These are phyloP conservation scores for Arenaria interpres DNA, from an alignment of 2,113 vertebrate species.

Conservation along the genomic window DNA sequence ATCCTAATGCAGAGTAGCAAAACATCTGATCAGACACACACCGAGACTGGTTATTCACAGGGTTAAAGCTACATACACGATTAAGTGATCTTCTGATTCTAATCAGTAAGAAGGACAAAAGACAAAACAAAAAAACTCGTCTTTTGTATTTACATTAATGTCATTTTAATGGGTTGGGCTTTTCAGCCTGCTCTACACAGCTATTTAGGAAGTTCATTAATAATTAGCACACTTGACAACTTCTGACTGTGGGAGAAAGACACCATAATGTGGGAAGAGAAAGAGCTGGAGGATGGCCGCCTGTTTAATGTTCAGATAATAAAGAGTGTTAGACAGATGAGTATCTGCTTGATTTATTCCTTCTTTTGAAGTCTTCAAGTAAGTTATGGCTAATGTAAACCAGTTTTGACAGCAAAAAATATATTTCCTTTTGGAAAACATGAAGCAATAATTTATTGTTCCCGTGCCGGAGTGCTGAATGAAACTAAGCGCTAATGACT, in stretches of 20 bases:
- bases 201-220: neutral
- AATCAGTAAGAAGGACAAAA: neutral
- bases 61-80: neutral
- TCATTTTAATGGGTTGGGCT: neutral
- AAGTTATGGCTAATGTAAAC: neutral
- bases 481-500: neutral
- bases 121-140: neutral
- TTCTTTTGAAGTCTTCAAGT: neutral
- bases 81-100: neutral
- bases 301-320: conserved; percentile 15
- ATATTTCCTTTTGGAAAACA: conserved; percentile 28
- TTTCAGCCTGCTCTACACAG: neutral
- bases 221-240: neutral
- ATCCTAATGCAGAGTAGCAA: neutral
- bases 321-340: neutral
- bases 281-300: neutral
- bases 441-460: conserved; percentile 25
- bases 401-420: neutral
- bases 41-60: neutral
- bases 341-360: neutral
- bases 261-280: neutral
- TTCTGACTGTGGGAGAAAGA: neutral
- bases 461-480: neutral
- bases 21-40: neutral
- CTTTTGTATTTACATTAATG: neutral